phyloP scores from a whole-genome alignment of 2,888 invertebrate genomes.

The Neoascia interrupta region DNA sequence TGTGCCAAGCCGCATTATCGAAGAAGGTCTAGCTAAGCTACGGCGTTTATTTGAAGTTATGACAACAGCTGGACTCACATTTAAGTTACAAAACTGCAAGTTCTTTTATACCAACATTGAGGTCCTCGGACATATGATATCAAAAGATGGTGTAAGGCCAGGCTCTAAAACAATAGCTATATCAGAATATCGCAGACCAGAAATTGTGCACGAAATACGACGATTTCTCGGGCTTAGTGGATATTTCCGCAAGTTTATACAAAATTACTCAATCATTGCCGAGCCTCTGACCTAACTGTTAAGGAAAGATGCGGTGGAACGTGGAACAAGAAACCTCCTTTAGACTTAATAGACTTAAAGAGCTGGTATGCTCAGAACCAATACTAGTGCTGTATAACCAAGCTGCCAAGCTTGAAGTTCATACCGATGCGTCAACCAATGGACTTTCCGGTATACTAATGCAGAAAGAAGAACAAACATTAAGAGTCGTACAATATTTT shows the following conservation, averaged over 20 bases:
- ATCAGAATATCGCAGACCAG: neutral
- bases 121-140: neutral
- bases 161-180: constrained; percentile 1
- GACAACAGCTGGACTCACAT: neutral
- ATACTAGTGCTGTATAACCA: neutral
- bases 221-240: constrained; percentile 1
- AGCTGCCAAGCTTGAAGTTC: constrained; percentile 2
- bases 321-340: neutral
- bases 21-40: neutral
- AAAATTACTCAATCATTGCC: neutral
- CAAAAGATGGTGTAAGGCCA: neutral
- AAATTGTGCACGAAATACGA: neutral
- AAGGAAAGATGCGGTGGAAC: neutral
- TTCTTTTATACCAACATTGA: neutral
- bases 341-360: constrained; percentile 1
- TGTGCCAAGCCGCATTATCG: neutral
- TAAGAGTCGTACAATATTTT: constrained; percentile 12
- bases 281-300: neutral
- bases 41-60: neutral
- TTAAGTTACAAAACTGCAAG: constrained; percentile 6
- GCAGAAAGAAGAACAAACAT: neutral
- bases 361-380: neutral
- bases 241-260: neutral
- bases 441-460: constrained; percentile 12
- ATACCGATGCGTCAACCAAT: neutral